These are phyloP conservation scores for Strongylocentrotus purpuratus DNA, from an alignment of 35 echinoderm and acorn worm species.

Conservation along the genomic window DNA sequence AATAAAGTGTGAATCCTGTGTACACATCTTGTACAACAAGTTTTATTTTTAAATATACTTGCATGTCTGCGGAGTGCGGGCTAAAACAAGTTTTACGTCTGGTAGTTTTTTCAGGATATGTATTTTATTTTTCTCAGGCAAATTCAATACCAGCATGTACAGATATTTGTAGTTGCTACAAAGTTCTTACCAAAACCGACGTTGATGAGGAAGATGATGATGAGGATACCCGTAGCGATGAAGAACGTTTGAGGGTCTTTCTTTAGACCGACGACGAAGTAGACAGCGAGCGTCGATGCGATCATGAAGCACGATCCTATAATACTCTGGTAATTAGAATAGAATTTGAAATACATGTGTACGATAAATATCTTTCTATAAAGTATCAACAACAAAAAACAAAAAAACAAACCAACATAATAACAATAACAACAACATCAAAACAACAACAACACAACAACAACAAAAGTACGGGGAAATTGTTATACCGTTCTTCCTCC, in stretches of 20 bases:
- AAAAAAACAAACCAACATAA: too few relatives aligned
- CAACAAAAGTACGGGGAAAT: too few relatives aligned
- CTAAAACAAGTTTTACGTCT: not conserved
- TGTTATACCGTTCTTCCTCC: too few relatives aligned
- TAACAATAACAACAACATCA: too few relatives aligned
- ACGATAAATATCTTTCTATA: too few relatives aligned
- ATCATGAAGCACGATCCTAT: constrained; percentile 23
- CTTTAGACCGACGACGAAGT: constrained; percentile 28
- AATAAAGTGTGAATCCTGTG: too few relatives aligned
- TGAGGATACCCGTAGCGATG: constrained; percentile 24
- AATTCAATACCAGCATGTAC: not conserved
- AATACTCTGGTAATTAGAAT: not conserved
- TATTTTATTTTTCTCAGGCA: not conserved
- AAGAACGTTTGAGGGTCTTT: not conserved
- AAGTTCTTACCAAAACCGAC: constrained; percentile 24
- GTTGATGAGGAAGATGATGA: constrained; percentile 43
- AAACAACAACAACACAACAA: too few relatives aligned
- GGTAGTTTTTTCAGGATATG: not conserved
- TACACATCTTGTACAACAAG: too few relatives aligned
- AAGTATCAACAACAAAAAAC: too few relatives aligned
- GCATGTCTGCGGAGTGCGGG: not conserved
- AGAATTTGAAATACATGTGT: not conserved
- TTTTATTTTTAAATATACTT: too few relatives aligned
- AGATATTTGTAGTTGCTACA: not conserved
- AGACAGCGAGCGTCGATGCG: not conserved